Evolutionary conservation across 92 coral and sea anemone genomes (phyloP).

Genomic region (Palythoa heliodiscus): DNA sequence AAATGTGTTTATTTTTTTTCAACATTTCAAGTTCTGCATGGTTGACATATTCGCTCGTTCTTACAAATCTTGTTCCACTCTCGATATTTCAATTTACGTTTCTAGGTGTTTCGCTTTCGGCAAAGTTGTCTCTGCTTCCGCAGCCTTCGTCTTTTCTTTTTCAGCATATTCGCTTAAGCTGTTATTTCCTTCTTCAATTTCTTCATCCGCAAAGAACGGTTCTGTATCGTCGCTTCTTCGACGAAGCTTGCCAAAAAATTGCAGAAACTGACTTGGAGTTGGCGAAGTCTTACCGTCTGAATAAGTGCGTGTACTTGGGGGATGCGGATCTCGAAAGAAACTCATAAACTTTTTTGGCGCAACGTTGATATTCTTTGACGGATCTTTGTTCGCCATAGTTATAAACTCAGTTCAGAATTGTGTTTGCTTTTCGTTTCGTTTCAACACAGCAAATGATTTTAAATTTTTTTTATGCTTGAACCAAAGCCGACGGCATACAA

Average conservation of each 20-base stretch:
- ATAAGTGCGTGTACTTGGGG: conserved; percentile 1
- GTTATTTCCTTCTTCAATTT: conserved; percentile 15
- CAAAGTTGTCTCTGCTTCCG: background rate
- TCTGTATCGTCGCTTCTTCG: conserved; percentile 44
- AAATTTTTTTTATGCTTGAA: background rate
- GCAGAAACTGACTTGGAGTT: conserved; percentile 24
- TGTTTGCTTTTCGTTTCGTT: background rate
- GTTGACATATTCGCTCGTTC: background rate
- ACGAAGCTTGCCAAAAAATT: conserved; percentile 25
- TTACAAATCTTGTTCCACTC: background rate
- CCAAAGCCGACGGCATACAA: background rate
- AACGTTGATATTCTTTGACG: background rate
- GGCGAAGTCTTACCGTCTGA: conserved; percentile 29
- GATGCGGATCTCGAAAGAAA: conserved; percentile 12
- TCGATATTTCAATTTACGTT: background rate
- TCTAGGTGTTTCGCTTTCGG: conserved; percentile 7
- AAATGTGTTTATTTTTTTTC: background rate
- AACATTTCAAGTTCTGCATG: background rate
- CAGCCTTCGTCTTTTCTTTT: background rate
- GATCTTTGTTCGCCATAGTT: conserved; percentile 21
- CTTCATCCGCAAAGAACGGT: conserved; percentile 32
- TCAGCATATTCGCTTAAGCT: background rate
- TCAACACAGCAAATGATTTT: background rate
- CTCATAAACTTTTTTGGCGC: conserved; percentile 14
- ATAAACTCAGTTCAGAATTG: background rate